Evolutionary conservation across 2,113 vertebrate species (phyloP), one percentile per base, ranked within the genome.

Genomic region (Thymallus thymallus): DNA sequence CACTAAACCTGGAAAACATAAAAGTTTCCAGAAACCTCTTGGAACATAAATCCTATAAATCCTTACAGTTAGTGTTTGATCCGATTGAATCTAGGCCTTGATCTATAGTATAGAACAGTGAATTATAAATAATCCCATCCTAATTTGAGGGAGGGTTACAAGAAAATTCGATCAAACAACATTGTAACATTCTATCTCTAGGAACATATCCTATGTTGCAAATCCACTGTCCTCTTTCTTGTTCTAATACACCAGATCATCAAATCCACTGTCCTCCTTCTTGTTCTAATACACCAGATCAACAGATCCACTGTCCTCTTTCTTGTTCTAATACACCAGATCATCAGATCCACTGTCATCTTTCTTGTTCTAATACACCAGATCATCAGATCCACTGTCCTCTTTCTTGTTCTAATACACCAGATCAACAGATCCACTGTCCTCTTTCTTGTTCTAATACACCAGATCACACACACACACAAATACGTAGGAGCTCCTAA

Each of bases 221-320:
- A 68, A 73, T 88, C 84, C 88, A 80, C 85, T 76, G 73, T 51
- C 55, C 68, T 87, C 79, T 71, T 85, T 79, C 87, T 89, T 86
- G 89, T 87, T 87, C 72, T 72, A 88, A 85, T 83, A 26, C 26
- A 26, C 26, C n/a, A n/a, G n/a, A n/a, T n/a, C n/a, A n/a, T n/a
- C 69, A 86, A 68, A 73, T 88, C 84, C 88, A 80, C 85, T 76
- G 73, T 51, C 55, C 68, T 87, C 79, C 69, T 85, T 79, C 87
- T 89, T 86, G 89, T 87, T 87, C 72, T 72, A 88, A 85, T 83
- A n/a, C n/a, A n/a, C n/a, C n/a, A n/a, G n/a, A n/a, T n/a, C n/a
- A n/a, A n/a, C 69, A 86, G 66, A 73, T 88, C 84, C 88, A 80
- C 85, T 76, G 73, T 51, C 55, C 68, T 87, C 79, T 71, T 85